Conservation (phyloP, 2,888 invertebrate species). For the Caenorhabditis angaria region DNA sequence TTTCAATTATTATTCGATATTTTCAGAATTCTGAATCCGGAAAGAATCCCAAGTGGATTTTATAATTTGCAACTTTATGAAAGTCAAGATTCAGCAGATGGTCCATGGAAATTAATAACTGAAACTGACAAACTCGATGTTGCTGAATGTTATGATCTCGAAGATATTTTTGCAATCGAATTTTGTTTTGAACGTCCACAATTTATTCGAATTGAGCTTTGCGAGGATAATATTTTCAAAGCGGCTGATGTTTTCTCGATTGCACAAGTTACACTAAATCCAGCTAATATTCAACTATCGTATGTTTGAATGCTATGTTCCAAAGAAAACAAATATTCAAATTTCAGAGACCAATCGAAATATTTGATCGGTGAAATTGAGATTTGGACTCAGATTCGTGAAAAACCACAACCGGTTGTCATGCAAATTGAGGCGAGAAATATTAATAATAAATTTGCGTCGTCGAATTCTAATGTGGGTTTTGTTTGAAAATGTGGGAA, state of each 20-base stretch:
- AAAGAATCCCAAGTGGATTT: conserved; percentile 15
- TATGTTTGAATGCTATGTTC: conserved; percentile 9
- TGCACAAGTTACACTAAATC: conserved; percentile 18
- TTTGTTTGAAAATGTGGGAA: too few relatives aligned
- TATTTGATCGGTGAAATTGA: conserved; percentile 31
- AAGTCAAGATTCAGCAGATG: conserved; percentile 48
- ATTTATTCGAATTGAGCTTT: conserved; percentile 34
- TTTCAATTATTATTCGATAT: background rate
- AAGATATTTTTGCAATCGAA: conserved; percentile 33
- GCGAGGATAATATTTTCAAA: conserved; percentile 12
- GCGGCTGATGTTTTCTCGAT: conserved; percentile 27
- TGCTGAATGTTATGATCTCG: conserved; percentile 14
- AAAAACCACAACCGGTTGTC: conserved; percentile 56
- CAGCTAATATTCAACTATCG: conserved; percentile 16
- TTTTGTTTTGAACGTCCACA: conserved; percentile 34
- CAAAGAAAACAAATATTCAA: background rate
- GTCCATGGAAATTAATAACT: conserved; percentile 55
- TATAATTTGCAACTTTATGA: conserved; percentile 47
- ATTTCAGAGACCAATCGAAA: conserved; percentile 24
- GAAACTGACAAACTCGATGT: conserved; percentile 22
- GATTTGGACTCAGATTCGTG: conserved; percentile 56
- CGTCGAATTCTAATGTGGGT: conserved; percentile 31
- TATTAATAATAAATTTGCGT: conserved; percentile 47
- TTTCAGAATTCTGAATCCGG: conserved; percentile 15
- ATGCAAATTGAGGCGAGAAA: conserved; percentile 59